Evolutionary conservation across 2,797 vertebrate species (phyloP), one percentile per base, ranked within the genome.

Genomic region (Phataginus tricuspis): DNA sequence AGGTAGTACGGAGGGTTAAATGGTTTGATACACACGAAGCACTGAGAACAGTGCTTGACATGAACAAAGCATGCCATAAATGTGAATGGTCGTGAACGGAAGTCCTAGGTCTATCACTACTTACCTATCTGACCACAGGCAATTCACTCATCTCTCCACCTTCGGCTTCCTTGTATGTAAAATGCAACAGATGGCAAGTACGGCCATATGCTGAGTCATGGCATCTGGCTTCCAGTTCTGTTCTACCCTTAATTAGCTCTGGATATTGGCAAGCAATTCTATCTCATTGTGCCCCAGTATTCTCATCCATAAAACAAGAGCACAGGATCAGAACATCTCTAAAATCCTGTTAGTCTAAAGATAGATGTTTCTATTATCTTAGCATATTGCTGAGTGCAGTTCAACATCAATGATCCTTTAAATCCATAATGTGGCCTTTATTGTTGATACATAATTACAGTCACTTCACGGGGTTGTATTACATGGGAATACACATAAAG

Each of bases 111-210:
- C 31, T 14, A 7, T 11, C 6, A 2, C 53, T 53, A 2, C 31
- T 12, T 13, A 31, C 8, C 10, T 53, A 0, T 29, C 6, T 42
- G 42, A 59, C 1, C 0, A 13, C 0, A 0, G 53, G 8, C 39
- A 42, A 71, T 4, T 74, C 34, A 23, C 4, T 78, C 45, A 37
- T 31, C 53, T 72, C 55, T 23, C 13, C n/a, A 8, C 0, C 69
- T 59, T 55, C 42, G 66, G 53, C 61, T 79, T 72, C 34, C 71
- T 89, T 39, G 31, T 42, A 39, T 23, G 5, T 83, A 53, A 75
- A 88, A 91, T 27, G 59, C 21, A 93, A 14, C 66, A 68, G 51
- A 61, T 5, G 45, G 79, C 75, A 96, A 89, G 42, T 61, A 72
- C 37, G 80, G 37, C 4, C 9, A 31, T 16, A 39, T 84, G 34